Evolutionary conservation across 2,888 invertebrate genomes (phyloP), one percentile per base, ranked within the genome.

Genomic region (Erebia epiphron): DNA sequence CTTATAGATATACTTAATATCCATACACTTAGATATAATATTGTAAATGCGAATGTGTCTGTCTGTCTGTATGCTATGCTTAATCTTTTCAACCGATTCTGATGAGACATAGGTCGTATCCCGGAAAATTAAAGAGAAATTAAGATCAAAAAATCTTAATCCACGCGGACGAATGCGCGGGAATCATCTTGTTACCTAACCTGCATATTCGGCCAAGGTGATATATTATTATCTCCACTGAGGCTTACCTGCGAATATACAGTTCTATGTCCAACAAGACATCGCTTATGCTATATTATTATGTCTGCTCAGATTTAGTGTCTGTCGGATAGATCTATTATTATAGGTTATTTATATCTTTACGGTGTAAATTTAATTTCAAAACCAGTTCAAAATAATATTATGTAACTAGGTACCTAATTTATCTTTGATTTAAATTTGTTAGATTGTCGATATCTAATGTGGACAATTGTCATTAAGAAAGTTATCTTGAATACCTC

Each of bases 201-300:
- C 7, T 35, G 7, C 49, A 49, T 49, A 49, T 62, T 62, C 46
- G 62, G 46, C 46, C 21, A 49, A 49, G 46, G 46, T 62, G 49
- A 62, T 62, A 49, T 21, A 62, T 62, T 21, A 62, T 62, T 62
- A 46, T 49, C 62, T 18, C 18, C 43, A 46, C 49, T 14, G 49
- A 21, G 49, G 49, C 46, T 62, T 62, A 43, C 43, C 43, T 16
- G 16, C 18, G 43, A 61, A 43, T 61, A 61, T 43, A 41, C 61
- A 61, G 21, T 60, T 9, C 21, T 13, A 14, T 62, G 62, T 49
- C 62, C 62, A 62, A 16, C 62, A 49, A 46, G 46, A 61, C 61
- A 46, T 14, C 18, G 21, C 21, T 46, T 41, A 13, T 21, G 46
- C 62, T 49, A 62, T 61, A 43, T 61, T 43, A 43, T 18, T 46